phyloP scores from a whole-genome alignment of 2,797 vertebrate species.

The Hyperoplus immaculatus region DNA sequence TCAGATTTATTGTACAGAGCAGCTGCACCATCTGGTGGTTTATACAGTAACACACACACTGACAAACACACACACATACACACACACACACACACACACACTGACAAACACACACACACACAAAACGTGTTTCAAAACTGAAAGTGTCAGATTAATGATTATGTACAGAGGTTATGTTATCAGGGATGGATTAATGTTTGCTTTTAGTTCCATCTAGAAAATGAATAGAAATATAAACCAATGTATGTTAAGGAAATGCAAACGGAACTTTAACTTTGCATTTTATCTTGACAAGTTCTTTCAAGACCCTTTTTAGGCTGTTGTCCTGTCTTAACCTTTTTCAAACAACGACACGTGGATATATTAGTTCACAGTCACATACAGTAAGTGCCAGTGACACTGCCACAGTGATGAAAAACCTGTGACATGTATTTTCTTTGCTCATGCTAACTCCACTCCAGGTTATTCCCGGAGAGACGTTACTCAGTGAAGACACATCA shows the following conservation, averaged over 20 bases:
- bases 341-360: no score
- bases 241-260: neutral
- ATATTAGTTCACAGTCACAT: no score
- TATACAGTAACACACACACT: neutral
- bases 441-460: no score
- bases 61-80: neutral
- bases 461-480: no score
- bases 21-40: conserved; percentile 61
- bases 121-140: neutral
- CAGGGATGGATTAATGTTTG: neutral
- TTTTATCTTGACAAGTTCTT: neutral
- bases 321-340: no score
- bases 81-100: no score
- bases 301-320: neutral
- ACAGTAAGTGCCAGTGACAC: no score
- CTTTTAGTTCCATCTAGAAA: neutral
- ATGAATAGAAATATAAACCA: neutral
- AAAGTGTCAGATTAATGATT: neutral
- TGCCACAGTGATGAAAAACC: no score
- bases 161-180: neutral
- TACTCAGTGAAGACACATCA: no score
- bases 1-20: conserved; percentile 10
- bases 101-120: neutral
- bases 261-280: neutral
- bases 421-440: no score